Evolutionary conservation across 2,113 vertebrate genomes (phyloP), one percentile per base, ranked within the genome.

Genomic region (Callopanchax toddi): DNA sequence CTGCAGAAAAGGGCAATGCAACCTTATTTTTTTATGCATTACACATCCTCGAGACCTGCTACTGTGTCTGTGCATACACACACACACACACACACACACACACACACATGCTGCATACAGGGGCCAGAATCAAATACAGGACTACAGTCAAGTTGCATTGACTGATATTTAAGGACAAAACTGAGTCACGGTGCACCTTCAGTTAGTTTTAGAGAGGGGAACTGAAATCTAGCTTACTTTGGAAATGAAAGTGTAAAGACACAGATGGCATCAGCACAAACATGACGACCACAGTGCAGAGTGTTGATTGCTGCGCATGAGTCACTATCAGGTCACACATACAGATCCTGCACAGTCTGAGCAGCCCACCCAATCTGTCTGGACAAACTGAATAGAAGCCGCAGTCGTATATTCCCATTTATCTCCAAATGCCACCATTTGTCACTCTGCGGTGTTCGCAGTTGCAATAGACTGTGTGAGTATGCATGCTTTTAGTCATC

Each of bases 311-410:
- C 74, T 15, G 59, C 7, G 49, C 57, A 61, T 78, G 82, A 87
- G 71, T 82, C 78, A 78, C 6, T 40, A 67, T 79, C 64, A 53
- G 87, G 85, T 89, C 83, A 78, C 79, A 82, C 81, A 39, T 84
- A 54, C 70, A 68, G 60, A 67, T 78, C 71, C 52, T 72, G 56
- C 67, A 17, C 62, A 61, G 67, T 16, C 26, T 22, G 29, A 63
- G 56, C 16, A 10, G 18, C 69, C 45, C 39, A 21, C 45, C 46
- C 60, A 54, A 42, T 67, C 71, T 60, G 65, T 70, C 54, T 11
- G 54, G 76, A 71, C 56, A 25, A 36, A 6, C 66, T 48, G 40
- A 23, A 44, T 6, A 29, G 21, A 51, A 20, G 17, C 26, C 39
- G 2, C 11, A 6, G 49, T 13, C 5, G 29, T 39, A 6, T 13